Evolutionary conservation across 2,113 vertebrate species (phyloP).

Genomic region (Notiomystis cincta): DNA sequence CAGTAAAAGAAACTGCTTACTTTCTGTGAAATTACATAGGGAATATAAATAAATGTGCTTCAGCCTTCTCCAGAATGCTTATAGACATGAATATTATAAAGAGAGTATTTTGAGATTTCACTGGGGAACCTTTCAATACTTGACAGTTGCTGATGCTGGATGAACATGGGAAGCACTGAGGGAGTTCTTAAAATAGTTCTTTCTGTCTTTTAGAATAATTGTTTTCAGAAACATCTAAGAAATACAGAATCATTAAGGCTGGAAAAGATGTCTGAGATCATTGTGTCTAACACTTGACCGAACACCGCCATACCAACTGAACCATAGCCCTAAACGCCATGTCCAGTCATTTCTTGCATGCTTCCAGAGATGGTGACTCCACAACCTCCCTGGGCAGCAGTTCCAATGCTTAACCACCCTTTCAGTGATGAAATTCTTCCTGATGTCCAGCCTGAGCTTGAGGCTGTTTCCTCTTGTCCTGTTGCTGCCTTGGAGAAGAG

Average conservation of each 20-base stretch:
- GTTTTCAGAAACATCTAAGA: neutral
- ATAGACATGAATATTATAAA: neutral
- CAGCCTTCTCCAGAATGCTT: neutral
- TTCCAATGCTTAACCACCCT: neutral
- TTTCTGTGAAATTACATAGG: neutral
- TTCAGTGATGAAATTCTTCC: neutral
- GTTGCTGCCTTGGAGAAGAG: neutral
- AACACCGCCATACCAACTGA: fast-evolving
- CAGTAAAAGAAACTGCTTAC: neutral
- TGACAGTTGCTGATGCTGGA: neutral
- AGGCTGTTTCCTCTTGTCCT: neutral
- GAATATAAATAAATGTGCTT: neutral
- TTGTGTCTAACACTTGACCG: neutral
- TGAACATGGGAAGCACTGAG: neutral
- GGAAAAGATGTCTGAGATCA: neutral
- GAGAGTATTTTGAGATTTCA: neutral
- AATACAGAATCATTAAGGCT: neutral
- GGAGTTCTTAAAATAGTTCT: neutral
- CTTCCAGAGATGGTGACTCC: neutral
- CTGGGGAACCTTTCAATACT: neutral
- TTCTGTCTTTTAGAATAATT: neutral
- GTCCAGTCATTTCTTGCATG: neutral
- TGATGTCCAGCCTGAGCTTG: neutral
- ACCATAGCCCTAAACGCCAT: too few relatives aligned
- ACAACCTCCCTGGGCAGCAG: neutral